These are phyloP conservation scores for Meteorus cinctellus DNA, from an alignment of 2,888 invertebrate species.

Conservation along the genomic window DNA sequence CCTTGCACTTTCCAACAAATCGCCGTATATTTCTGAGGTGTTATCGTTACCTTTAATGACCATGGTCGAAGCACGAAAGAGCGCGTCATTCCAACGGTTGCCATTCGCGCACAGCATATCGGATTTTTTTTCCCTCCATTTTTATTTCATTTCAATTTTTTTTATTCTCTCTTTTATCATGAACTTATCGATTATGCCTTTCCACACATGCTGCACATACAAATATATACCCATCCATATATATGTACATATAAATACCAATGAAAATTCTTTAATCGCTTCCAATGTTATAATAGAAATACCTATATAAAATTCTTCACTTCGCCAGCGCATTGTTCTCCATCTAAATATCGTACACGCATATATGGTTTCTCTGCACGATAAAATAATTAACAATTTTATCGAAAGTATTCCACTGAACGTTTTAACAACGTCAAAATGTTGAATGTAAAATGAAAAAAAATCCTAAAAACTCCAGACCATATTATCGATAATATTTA, in stretches of 20 bases:
- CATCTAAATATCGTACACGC: neutral
- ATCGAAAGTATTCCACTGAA: constrained; percentile 31
- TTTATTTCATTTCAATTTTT: neutral
- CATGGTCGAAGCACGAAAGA: constrained; percentile 21
- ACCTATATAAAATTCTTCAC: constrained; percentile 8
- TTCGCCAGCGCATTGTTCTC: constrained; percentile 4
- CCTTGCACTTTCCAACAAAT: constrained; percentile 46
- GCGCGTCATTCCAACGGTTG: constrained; percentile 9
- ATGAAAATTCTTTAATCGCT: constrained; percentile 1
- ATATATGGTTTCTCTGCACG: neutral
- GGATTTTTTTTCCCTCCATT: neutral
- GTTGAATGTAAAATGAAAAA: neutral
- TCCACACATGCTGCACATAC: neutral
- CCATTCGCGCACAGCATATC: constrained; percentile 4
- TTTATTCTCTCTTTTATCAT: neutral
- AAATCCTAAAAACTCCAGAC: neutral
- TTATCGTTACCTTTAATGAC: constrained; percentile 44
- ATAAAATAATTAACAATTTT: constrained; percentile 32
- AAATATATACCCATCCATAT: neutral
- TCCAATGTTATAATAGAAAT: constrained; percentile 11
- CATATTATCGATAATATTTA: neutral
- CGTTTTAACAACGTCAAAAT: neutral
- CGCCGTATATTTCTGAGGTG: constrained; percentile 34
- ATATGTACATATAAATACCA: constrained; percentile 3
- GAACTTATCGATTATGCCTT: constrained; percentile 2